phyloP scores from a whole-genome alignment of 2,113 vertebrate species.

The Engraulis encrasicolus region DNA sequence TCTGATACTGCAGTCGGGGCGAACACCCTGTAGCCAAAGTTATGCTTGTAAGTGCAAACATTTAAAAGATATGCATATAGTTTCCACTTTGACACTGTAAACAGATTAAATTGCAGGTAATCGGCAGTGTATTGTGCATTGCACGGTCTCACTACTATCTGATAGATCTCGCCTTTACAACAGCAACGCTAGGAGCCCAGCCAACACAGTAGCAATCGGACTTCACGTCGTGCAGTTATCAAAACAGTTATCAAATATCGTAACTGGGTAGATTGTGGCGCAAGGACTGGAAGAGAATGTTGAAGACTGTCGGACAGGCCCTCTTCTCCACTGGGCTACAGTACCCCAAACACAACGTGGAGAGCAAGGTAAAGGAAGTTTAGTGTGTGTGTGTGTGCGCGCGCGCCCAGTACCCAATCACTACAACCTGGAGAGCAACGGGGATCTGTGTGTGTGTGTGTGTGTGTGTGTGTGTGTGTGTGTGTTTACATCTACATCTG shows the following conservation, averaged over 20 bases:
- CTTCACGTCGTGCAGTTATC: not conserved
- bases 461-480: no score
- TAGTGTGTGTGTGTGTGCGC: no score
- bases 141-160: not conserved
- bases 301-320: slow-evolving; percentile 71
- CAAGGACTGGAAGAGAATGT: slow-evolving; percentile 58
- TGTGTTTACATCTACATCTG: no score
- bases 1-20: not conserved
- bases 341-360: slow-evolving; percentile 64
- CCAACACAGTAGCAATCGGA: not conserved
- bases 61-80: no score
- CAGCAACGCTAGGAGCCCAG: not conserved
- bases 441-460: no score
- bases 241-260: not conserved
- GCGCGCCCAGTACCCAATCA: no score
- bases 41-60: not conserved
- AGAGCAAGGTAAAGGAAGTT: slow-evolving; percentile 73
- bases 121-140: not conserved
- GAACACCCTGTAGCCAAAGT: no score
- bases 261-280: not conserved
- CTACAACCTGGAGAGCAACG: no score
- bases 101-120: no score
- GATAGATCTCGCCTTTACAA: not conserved
- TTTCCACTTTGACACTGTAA: no score
- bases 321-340: slow-evolving; percentile 73